Percentiles rank a stretch among this genome's conserved stretches.
phyloP scores from a whole-genome alignment of 2,797 vertebrate genomes.

The Macropodus opercularis region DNA sequence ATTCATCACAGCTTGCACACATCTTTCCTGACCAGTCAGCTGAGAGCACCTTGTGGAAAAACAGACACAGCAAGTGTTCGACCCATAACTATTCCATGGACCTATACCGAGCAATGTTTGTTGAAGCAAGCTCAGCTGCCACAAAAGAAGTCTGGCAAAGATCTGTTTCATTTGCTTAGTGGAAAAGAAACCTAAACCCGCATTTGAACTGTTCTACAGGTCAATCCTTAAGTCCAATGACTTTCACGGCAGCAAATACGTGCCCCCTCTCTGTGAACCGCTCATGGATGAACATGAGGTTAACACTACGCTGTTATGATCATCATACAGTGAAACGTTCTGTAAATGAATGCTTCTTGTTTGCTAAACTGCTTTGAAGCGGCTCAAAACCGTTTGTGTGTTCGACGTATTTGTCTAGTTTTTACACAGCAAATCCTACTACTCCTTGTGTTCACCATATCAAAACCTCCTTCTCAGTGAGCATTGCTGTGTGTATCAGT shows the following conservation, averaged over 20 bases:
- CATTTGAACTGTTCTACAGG: too few relatives aligned
- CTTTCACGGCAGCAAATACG: not conserved
- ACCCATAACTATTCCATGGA: not conserved
- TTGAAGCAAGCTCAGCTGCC: too few relatives aligned
- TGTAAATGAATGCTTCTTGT: too few relatives aligned
- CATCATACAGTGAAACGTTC: too few relatives aligned
- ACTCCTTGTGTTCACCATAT: not conserved
- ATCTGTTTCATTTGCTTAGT: too few relatives aligned
- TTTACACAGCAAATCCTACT: not conserved
- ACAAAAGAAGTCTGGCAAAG: too few relatives aligned
- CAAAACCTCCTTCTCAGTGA: slow-evolving; percentile 1
- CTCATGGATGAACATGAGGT: too few relatives aligned
- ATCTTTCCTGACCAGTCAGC: slow-evolving; percentile 55
- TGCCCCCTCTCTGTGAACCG: not conserved
- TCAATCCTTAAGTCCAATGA: too few relatives aligned
- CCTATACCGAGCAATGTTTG: not conserved
- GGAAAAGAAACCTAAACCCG: too few relatives aligned
- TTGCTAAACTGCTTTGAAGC: too few relatives aligned
- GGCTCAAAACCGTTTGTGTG: not conserved
- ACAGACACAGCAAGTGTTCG: slow-evolving; percentile 25
- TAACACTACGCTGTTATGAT: too few relatives aligned
- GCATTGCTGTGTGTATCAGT: slow-evolving; percentile 11
- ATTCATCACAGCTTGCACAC: slow-evolving; percentile 64
- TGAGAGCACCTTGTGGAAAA: slow-evolving; percentile 47
- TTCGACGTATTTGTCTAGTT: not conserved